phyloP scores from a whole-genome alignment of 2,797 vertebrate genomes.

The Hylomyscus alleni region DNA sequence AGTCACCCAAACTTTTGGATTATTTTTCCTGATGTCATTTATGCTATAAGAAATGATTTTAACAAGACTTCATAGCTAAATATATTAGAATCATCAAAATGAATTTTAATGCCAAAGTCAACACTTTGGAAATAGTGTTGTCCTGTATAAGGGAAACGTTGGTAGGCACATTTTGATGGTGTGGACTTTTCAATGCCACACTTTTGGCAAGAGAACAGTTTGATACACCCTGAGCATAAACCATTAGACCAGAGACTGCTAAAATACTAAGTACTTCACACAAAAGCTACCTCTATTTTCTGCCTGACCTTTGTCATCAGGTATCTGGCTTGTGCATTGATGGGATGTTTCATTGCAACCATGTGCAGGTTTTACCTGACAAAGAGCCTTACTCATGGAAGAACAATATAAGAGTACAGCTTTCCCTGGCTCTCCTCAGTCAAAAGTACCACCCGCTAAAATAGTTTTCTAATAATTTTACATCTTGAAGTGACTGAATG shows the following conservation, averaged over 20 bases:
- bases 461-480: neutral
- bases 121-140: neutral
- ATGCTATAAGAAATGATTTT: slow-evolving; percentile 33
- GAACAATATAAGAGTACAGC: neutral
- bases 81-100: neutral
- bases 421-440: neutral
- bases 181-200: neutral
- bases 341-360: neutral
- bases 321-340: neutral
- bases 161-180: neutral
- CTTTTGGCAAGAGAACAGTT: slow-evolving; percentile 39
- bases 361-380: neutral
- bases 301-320: neutral
- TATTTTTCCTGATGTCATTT: slow-evolving; percentile 11
- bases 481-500: slow-evolving; percentile 50
- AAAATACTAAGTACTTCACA: slow-evolving; percentile 46
- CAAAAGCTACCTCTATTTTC: neutral
- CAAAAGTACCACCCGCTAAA: neutral
- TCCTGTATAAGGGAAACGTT: neutral
- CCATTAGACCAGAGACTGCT: neutral
- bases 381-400: neutral
- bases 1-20: neutral
- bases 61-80: neutral
- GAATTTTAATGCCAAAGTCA: neutral
- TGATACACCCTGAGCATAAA: neutral